Evolutionary conservation across 2,888 invertebrate genomes (phyloP).

Genomic region (Thelaira solivaga): DNA sequence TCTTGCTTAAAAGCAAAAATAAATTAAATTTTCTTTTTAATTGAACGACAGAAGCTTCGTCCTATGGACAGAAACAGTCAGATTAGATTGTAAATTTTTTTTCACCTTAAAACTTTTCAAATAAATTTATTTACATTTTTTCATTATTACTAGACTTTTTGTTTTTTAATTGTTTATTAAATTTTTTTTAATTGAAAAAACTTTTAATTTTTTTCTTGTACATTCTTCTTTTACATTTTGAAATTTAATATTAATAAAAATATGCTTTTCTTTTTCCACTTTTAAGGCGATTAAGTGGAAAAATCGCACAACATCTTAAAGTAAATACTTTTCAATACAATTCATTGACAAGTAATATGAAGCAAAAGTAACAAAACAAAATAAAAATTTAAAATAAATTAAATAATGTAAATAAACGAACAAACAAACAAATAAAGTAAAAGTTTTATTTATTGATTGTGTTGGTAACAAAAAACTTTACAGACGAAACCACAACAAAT

Average conservation of each 20-base stretch:
- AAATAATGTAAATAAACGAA: background rate
- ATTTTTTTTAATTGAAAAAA: background rate
- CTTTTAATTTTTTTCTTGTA: background rate
- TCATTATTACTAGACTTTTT: no score
- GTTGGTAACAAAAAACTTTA: constrained; percentile 13
- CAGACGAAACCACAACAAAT: constrained; percentile 41
- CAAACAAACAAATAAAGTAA: constrained; percentile 22
- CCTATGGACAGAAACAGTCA: no score
- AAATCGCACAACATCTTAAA: background rate
- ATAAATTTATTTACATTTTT: no score
- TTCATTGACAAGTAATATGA: constrained; percentile 14
- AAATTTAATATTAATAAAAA: constrained; percentile 24
- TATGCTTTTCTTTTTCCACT: background rate
- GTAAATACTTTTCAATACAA: background rate
- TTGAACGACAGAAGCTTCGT: no score
- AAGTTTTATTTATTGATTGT: constrained; percentile 40
- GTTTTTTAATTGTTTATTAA: background rate
- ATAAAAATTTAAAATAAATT: background rate
- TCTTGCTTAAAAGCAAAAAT: no score
- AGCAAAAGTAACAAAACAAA: background rate
- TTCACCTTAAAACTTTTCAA: no score
- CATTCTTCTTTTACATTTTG: background rate
- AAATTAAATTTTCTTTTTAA: no score
- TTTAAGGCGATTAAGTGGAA: constrained; percentile 43
- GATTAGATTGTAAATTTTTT: no score